These are phyloP conservation scores for Cenopis cana DNA, from an alignment of 2,888 invertebrate species.

Conservation along the genomic window DNA sequence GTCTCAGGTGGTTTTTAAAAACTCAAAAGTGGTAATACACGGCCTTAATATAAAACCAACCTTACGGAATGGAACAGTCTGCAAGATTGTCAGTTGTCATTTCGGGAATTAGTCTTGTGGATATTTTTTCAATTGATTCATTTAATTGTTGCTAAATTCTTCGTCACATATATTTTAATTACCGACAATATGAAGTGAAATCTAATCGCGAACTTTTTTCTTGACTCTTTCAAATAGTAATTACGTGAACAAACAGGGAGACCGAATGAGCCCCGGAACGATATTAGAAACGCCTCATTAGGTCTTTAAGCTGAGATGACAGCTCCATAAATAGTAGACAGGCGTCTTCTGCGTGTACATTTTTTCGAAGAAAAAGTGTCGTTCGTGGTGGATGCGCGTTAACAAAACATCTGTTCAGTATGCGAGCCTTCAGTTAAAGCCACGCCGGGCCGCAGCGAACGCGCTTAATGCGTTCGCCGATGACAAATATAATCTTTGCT, in stretches of 20 bases:
- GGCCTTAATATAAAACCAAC: too few relatives aligned
- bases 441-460: constrained; percentile 74
- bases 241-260: constrained; percentile 75
- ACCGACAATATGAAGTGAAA: neutral
- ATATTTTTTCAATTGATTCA: too few relatives aligned
- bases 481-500: constrained; percentile 84
- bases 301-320: constrained; percentile 80
- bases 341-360: constrained; percentile 63
- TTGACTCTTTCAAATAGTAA: constrained; percentile 59
- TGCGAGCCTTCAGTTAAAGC: constrained; percentile 63
- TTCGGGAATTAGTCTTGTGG: too few relatives aligned
- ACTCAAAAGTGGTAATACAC: too few relatives aligned
- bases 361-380: constrained; percentile 62
- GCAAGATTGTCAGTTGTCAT: too few relatives aligned
- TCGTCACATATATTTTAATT: neutral
- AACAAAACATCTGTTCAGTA: constrained; percentile 78
- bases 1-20: too few relatives aligned
- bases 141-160: too few relatives aligned
- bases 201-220: neutral
- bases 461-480: constrained; percentile 75
- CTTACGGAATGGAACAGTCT: too few relatives aligned
- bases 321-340: constrained; percentile 76
- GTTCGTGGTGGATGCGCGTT: constrained; percentile 63
- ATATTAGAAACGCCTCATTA: constrained; percentile 82
- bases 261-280: constrained; percentile 73